Evolutionary conservation across 2,888 invertebrate genomes (phyloP).

Genomic region (Amphiduros pacificus): DNA sequence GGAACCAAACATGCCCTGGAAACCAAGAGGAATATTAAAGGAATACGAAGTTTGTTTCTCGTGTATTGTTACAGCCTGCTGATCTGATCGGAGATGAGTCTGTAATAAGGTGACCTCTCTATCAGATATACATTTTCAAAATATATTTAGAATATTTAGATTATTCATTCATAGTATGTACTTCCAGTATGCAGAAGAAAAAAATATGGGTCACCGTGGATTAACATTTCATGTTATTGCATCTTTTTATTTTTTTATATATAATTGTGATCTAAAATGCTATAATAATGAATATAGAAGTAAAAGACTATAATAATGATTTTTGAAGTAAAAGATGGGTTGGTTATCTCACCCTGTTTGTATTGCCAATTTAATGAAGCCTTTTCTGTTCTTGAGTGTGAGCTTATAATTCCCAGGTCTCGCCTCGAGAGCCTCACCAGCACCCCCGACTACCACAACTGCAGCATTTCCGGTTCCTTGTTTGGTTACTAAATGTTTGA

Average conservation of each 20-base stretch:
- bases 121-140: no score
- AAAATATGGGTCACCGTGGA: no score
- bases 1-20: constrained; percentile 80
- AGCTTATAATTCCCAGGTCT: constrained; percentile 63
- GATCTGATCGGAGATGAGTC: no score
- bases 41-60: no score
- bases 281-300: background rate
- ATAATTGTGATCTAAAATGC: background rate
- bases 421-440: constrained; percentile 79
- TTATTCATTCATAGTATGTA: no score
- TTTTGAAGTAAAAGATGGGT: background rate
- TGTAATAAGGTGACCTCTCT: no score
- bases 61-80: no score
- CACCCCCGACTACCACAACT: constrained; percentile 81
- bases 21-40: no score
- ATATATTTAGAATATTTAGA: background rate
- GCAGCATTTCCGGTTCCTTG: constrained; percentile 65
- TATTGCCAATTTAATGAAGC: constrained; percentile 29
- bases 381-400: constrained; percentile 29
- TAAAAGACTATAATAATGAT: background rate
- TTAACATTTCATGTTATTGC: no score
- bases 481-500: constrained; percentile 59
- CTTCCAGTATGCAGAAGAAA: no score
- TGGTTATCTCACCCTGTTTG: constrained; percentile 21
- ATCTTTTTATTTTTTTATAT: no score